Conservation (phyloP, 2,888 invertebrate species). For the Tenthredo scrophulariae region DNA sequence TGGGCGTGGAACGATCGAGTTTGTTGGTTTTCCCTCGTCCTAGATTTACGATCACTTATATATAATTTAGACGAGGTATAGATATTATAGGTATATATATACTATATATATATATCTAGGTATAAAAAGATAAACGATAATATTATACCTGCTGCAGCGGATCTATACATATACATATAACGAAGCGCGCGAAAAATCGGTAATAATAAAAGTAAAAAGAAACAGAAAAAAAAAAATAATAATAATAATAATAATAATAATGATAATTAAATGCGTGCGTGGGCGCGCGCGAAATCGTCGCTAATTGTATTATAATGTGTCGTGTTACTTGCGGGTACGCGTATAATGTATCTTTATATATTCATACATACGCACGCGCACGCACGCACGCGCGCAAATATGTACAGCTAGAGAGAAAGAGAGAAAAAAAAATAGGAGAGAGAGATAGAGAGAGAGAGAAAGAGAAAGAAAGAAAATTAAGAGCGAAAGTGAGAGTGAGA, state of each 20-base stretch:
- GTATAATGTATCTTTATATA: slow-evolving; percentile 46
- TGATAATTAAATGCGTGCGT: slow-evolving; percentile 34
- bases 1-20: slow-evolving; percentile 11
- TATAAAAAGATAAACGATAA: background rate
- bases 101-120: background rate
- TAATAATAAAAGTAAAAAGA: background rate
- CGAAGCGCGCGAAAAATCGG: slow-evolving; percentile 11
- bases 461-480: background rate
- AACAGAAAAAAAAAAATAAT: background rate
- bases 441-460: background rate
- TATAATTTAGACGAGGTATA: background rate
- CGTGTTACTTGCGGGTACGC: slow-evolving; percentile 10
- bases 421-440: background rate
- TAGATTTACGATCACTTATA: slow-evolving; percentile 13
- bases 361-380: slow-evolving; percentile 50
- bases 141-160: background rate
- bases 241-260: slow-evolving; percentile 3
- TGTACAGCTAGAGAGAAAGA: slow-evolving; percentile 13
- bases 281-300: slow-evolving; percentile 41
- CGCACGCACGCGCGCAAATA: background rate
- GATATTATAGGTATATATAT: background rate
- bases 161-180: slow-evolving; percentile 11
- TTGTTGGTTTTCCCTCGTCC: slow-evolving; percentile 14
- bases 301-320: slow-evolving; percentile 16
- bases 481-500: slow-evolving; percentile 17